Base-by-base conservation (phyloP, 2,888 invertebrate species). In the Cryptocephalus primarius region DNA sequence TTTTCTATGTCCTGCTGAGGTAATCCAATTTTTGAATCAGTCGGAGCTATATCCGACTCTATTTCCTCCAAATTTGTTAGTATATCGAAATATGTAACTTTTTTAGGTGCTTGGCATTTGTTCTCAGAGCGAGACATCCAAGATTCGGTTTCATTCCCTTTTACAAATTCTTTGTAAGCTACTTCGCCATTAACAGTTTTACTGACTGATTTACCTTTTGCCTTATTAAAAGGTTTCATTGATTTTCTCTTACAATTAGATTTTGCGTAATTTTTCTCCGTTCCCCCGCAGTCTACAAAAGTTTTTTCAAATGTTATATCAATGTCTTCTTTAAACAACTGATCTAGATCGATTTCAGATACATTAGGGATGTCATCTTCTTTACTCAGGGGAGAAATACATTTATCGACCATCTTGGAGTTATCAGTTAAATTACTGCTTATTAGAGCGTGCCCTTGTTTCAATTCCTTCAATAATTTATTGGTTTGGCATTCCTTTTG, bases 11-110 rank as follows among this genome's bases (percentile, higher is more conserved):
- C 61, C 32, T 58, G 58, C 46, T 60, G 58, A 4, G 61, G 56
- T 36, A 58, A 32, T 47, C 60, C 53, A 13, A 55, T 40, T 13
- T 45, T 47, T 13, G 42, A 34, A 32, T 48, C 50, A 4, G 42
- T 12, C 39, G 34, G 40, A 12, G 52, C 51, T n/a, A 50, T 48
- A 1, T 43, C 13, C 22, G 53, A 49, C 32, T 61, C 60, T 4
- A 62, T 52, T 31, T 63, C 64, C 11, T 56, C 55, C 8, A 64
- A 45, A 42, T 61, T 62, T 34, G 56, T 55, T 39, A 67, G 49
- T 40, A 63, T 61, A 43, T 66, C 64, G 10, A 59, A 53, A 51
- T 58, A 67, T 52, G 56, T 63, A 8, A 56, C 47, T 46, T 60
- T 60, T 11, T 39, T 9, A 10, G 22, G 34, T 39, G 34, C 39